Conservation (phyloP, 2,888 invertebrate species). For the Seladonia tumulorum region DNA sequence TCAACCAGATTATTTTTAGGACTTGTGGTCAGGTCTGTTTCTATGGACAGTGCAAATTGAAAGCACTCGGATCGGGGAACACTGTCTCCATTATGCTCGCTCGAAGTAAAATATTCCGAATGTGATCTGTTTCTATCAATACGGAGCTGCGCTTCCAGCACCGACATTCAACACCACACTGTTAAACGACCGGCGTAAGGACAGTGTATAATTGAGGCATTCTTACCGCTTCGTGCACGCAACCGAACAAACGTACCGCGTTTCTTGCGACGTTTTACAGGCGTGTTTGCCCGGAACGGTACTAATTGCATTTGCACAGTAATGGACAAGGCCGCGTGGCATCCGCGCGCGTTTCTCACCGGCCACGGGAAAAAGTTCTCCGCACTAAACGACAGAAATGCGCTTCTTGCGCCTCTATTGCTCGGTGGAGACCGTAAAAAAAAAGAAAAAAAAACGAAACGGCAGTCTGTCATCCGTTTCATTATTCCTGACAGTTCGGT, state of each 20-base stretch:
- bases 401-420: slow-evolving; percentile 48
- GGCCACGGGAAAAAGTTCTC: slow-evolving; percentile 43
- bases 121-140: slow-evolving; percentile 2
- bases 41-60: not conserved
- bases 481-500: not conserved
- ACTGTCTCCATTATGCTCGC: slow-evolving; percentile 3
- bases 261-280: slow-evolving; percentile 58
- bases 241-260: slow-evolving; percentile 58
- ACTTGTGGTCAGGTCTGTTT: not conserved
- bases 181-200: slow-evolving; percentile 9
- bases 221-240: slow-evolving; percentile 55
- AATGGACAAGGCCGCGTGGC: slow-evolving; percentile 75
- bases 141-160: slow-evolving; percentile 1
- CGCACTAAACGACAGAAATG: slow-evolving; percentile 40
- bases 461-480: not conserved
- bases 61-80: not conserved
- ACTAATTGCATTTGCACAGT: slow-evolving; percentile 80
- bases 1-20: not conserved
- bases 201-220: slow-evolving; percentile 62
- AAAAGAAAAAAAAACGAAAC: no score
- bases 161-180: not conserved
- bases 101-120: not conserved
- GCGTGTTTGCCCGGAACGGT: slow-evolving; percentile 70
- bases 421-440: not conserved
- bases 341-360: slow-evolving; percentile 60